Conservation (phyloP, 1,140 invertebrate species). For the Octopus sinensis region DNA sequence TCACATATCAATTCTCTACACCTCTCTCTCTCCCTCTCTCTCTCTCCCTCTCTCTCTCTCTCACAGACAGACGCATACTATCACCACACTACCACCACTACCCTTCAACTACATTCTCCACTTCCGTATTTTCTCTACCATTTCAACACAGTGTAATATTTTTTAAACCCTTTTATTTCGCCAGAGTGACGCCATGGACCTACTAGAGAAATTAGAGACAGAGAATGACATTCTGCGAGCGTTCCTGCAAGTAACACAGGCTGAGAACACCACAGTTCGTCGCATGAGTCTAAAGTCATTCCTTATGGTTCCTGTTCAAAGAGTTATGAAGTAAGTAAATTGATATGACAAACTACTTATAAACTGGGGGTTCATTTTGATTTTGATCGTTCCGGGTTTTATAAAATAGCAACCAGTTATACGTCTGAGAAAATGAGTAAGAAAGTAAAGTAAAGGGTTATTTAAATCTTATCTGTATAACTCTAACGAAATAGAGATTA, state of each 20-base stretch:
- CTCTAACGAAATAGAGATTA: too few relatives aligned
- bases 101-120: too few relatives aligned
- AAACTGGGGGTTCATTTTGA: too few relatives aligned
- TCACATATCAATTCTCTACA: neutral
- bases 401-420: too few relatives aligned
- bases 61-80: neutral
- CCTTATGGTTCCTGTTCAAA: conserved; percentile 74
- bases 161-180: neutral
- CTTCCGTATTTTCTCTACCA: too few relatives aligned
- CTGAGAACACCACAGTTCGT: conserved; percentile 87
- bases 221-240: conserved; percentile 91
- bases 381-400: too few relatives aligned
- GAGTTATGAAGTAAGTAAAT: conserved; percentile 62
- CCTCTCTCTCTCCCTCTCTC: neutral
- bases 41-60: conserved; percentile 6
- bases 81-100: too few relatives aligned
- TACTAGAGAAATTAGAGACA: conserved; percentile 87
- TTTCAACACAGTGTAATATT: too few relatives aligned
- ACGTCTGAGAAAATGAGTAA: too few relatives aligned
- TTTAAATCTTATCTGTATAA: too few relatives aligned
- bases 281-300: conserved; percentile 97
- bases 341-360: too few relatives aligned
- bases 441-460: too few relatives aligned
- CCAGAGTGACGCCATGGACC: conserved; percentile 79
- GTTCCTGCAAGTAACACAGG: conserved; percentile 91